Evolutionary conservation across 2,797 vertebrate species (phyloP).

Genomic region (Poeciliopsis turneri): DNA sequence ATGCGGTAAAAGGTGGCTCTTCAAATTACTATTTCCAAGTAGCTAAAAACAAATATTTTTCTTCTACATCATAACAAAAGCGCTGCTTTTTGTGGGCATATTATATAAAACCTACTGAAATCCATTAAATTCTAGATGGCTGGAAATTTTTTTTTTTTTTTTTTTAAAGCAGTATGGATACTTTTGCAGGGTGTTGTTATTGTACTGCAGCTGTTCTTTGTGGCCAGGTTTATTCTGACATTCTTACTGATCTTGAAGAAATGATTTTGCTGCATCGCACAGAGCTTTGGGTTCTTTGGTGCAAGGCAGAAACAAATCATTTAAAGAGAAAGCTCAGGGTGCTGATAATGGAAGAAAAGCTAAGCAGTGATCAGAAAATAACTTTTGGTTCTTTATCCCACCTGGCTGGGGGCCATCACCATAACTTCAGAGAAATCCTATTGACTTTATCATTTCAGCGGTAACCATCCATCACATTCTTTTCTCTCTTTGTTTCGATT

Average conservation of each 20-base stretch:
- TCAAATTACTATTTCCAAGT: not conserved
- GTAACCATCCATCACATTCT: slow-evolving; percentile 10
- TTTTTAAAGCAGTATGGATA: not conserved
- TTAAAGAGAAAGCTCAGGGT: not conserved
- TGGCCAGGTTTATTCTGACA: not conserved
- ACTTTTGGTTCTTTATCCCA: slow-evolving; percentile 31
- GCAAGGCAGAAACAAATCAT: slow-evolving; percentile 20
- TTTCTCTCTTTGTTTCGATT: slow-evolving; percentile 3
- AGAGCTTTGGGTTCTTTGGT: slow-evolving; percentile 8
- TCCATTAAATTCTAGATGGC: not conserved
- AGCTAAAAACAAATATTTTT: not conserved
- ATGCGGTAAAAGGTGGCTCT: not conserved
- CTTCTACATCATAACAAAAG: not conserved
- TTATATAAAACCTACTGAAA: not conserved
- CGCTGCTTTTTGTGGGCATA: not conserved
- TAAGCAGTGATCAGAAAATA: slow-evolving; percentile 24
- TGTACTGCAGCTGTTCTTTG: not conserved
- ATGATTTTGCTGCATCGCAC: not conserved
- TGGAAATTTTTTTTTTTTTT: not conserved
- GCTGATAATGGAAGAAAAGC: slow-evolving; percentile 16
- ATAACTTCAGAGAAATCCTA: slow-evolving; percentile 23
- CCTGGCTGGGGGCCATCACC: slow-evolving; percentile 25
- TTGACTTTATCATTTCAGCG: slow-evolving; percentile 19
- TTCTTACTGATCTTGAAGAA: not conserved
- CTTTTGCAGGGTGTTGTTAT: not conserved